Percentiles rank a stretch among this genome's conserved stretches.
Evolutionary conservation across 2,888 invertebrate genomes (phyloP).

Genomic region (Oasisia sp.): DNA sequence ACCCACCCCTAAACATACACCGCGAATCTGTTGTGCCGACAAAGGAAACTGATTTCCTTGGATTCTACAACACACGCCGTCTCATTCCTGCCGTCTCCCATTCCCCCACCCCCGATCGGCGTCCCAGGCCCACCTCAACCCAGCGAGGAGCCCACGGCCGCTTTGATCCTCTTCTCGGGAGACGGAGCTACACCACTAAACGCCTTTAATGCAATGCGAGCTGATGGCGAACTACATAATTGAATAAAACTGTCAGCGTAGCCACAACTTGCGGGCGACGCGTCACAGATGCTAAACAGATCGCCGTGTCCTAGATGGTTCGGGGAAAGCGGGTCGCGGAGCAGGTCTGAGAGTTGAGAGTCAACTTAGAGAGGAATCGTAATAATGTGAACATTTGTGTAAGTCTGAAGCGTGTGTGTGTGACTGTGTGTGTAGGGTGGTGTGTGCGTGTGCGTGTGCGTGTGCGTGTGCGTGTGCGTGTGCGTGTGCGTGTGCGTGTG

Average conservation of each 20-base stretch:
- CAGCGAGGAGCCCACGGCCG: background rate
- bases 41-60: too few species aligned
- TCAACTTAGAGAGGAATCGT: too few species aligned
- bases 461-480: too few species aligned
- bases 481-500: too few species aligned
- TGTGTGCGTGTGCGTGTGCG: too few species aligned
- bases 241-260: conserved; percentile 8
- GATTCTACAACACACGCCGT: background rate
- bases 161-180: background rate
- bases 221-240: background rate
- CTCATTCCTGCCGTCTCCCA: background rate
- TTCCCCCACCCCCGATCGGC: background rate
- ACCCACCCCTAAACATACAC: too few species aligned
- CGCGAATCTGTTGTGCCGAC: too few species aligned
- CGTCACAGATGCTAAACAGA: background rate
- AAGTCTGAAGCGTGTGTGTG: too few species aligned
- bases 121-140: background rate
- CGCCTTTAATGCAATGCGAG: background rate
- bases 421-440: too few species aligned
- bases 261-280: background rate
- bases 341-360: background rate
- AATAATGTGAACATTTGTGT: too few species aligned
- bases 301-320: background rate
- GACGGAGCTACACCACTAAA: background rate
- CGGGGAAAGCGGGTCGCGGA: background rate